phyloP scores from a whole-genome alignment of 1,140 invertebrate species.

The Hypothenemus hampei region DNA sequence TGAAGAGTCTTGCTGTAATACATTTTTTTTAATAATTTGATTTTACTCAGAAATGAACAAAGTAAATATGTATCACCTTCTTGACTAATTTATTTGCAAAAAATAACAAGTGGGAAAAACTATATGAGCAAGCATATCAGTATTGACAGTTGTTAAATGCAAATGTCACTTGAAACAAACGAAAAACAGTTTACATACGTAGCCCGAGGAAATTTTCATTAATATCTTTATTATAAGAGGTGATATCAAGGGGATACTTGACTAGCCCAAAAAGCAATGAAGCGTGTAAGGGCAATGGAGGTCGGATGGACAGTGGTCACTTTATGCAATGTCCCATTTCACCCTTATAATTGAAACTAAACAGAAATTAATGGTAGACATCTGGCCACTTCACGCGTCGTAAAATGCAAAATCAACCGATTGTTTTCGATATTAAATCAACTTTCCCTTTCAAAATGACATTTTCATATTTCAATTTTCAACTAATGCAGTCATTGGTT shows the following conservation, averaged over 20 bases:
- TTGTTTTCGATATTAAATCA: slow-evolving; percentile 34
- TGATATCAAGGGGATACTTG: slow-evolving; percentile 19
- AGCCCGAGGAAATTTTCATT: too few relatives aligned
- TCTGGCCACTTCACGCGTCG: slow-evolving; percentile 37
- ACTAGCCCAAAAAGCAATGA: slow-evolving; percentile 20
- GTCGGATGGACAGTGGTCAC: slow-evolving; percentile 34
- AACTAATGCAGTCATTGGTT: slow-evolving; percentile 34
- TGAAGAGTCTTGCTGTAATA: too few relatives aligned
- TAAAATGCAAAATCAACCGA: slow-evolving; percentile 30
- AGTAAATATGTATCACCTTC: too few relatives aligned
- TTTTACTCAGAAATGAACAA: too few relatives aligned
- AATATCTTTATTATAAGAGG: slow-evolving; percentile 19
- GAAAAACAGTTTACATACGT: too few relatives aligned
- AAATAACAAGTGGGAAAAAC: too few relatives aligned
- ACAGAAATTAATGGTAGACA: slow-evolving; percentile 28
- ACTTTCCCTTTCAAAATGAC: slow-evolving; percentile 30
- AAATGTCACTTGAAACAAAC: too few relatives aligned
- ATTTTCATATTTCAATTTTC: slow-evolving; percentile 36
- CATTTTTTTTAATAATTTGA: too few relatives aligned
- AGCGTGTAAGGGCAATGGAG: slow-evolving; percentile 19
- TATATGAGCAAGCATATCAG: too few relatives aligned
- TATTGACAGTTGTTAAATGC: too few relatives aligned
- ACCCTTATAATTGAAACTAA: slow-evolving; percentile 32
- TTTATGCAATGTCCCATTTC: slow-evolving; percentile 31
- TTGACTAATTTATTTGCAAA: too few relatives aligned